Evolutionary conservation across 2,888 invertebrate genomes (phyloP), one percentile per base, ranked within the genome.

Genomic region (Hirtodrosophila trivittata): DNA sequence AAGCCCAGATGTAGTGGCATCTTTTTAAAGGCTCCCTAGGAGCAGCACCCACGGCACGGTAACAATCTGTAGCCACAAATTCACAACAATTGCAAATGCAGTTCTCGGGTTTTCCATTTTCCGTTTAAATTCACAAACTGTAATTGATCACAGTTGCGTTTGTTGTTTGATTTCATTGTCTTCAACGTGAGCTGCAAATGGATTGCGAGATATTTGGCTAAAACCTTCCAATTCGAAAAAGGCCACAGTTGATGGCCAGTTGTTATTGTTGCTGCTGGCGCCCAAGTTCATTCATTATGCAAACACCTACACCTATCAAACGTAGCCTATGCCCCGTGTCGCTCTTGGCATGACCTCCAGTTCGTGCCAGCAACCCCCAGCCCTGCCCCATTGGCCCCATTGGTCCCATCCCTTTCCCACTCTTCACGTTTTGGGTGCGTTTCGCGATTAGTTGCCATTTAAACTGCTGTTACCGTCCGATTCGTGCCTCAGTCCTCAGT

Each of bases 401-500:
- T 9, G 13, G 38, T 16, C 1, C n/a, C n/a, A n/a, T 14, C 37
- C 7, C 13, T 13, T 7, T 18, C 30, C 3, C 18, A n/a, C 38
- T 3, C 25, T 18, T 14, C 9, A 28, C 5, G 18, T 41, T 8
- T 26, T 37, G 38, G 35, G 13, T 67, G 51, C 59, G 63, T 65
- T 81, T 73, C 77, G 71, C 77, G 86, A 83, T 83, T 83, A 83
- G 83, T 84, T 84, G 84, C 81, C 86, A 77, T 84, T 86, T 86
- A 84, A 83, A 74, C 77, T 74, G 75, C 68, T 86, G 73, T 86
- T 78, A 70, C 67, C 69, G 56, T 50, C 50, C 52, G 33, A 42
- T 39, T 50, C 51, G 41, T 51, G 13, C 2, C 2, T 21, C 28
- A 12, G 10, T n/a, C 33, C 46, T 14, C 28, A 6, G 9, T 12